Evolutionary conservation across 2,797 vertebrate genomes (phyloP), one percentile per base, ranked within the genome.

Genomic region (Cyprinella venusta): DNA sequence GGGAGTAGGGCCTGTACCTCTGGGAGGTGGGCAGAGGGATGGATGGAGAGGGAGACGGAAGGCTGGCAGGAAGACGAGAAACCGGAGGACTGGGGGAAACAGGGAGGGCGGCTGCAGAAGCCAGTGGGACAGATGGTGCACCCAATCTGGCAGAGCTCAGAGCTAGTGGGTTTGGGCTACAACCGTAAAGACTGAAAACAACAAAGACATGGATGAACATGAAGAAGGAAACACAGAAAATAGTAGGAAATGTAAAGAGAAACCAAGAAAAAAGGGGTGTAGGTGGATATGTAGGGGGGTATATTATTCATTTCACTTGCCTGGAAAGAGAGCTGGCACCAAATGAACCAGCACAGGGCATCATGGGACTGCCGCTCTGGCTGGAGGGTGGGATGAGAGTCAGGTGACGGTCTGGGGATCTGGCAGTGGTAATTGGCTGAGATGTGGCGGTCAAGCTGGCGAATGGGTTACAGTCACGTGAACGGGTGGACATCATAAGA

Each of bases 361-460:
- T 96, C 95, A 99, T 95, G 21, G 98, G 97, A 89, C 97, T 99
- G 68, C 94, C 95, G 76, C 96, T 97, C 74, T 96, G 96, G 84
- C 95, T 96, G 84, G 96, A 96, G 88, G 96, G 95, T 64, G 96
- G 93, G 75, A 95, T 94, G 67, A 98, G 92, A 2, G 94, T 92
- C 87, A 99, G 93, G 79, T 92, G 97, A 89, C 95, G 94, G 88
- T 99, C 97, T 0, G 96, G 96, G 74, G 97, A 97, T 90, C 97
- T 97, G 91, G 97, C 96, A 88, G 97, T 93, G 3, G 96, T 93
- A 19, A 99, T 98, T 86, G 98, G 98, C 89, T 97, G 97, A 8
- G 98, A 99, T 0, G 98, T 99, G 88, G 98, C 97, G 6, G 98
- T 99, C 94, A 99, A 94, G 89, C 98, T 99, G 91, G 98, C 96